Percentiles rank a stretch among this genome's conserved stretches.
Evolutionary conservation across 2,113 vertebrate genomes (phyloP).

Genomic region (Amphilophus citrinellus): DNA sequence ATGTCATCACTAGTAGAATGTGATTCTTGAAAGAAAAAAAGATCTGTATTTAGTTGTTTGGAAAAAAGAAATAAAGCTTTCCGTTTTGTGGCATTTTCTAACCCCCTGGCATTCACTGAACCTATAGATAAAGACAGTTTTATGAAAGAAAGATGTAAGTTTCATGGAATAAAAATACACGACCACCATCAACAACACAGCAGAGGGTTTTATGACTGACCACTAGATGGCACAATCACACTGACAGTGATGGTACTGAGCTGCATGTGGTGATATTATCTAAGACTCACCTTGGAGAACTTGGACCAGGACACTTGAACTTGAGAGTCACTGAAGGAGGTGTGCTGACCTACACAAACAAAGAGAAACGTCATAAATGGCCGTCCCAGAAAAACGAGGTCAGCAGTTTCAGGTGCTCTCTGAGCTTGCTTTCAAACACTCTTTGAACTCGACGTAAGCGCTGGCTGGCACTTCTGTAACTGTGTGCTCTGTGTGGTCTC

Average conservation of each 20-base stretch:
- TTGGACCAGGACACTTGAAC: slow-evolving; percentile 94
- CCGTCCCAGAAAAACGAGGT: not conserved
- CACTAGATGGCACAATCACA: slow-evolving; percentile 19
- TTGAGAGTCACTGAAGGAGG: slow-evolving; percentile 87
- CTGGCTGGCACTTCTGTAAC: not conserved
- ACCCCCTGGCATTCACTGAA: too few relatives aligned
- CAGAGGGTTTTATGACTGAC: not conserved
- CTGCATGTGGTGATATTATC: not conserved
- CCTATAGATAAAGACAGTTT: too few relatives aligned
- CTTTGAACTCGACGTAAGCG: not conserved
- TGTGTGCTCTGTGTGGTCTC: not conserved
- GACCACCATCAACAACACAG: not conserved
- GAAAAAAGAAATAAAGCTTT: too few relatives aligned
- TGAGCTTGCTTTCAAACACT: not conserved
- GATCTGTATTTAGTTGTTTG: too few relatives aligned
- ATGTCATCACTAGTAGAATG: too few relatives aligned
- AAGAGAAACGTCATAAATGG: not conserved
- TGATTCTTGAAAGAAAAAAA: too few relatives aligned
- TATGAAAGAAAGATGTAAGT: too few relatives aligned
- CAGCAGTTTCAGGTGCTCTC: not conserved
- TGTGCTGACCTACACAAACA: slow-evolving; percentile 84
- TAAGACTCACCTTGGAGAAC: slow-evolving; percentile 90
- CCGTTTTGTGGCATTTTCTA: too few relatives aligned
- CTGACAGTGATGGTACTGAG: accelerated
- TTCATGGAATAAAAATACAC: not conserved